Base-by-base conservation (phyloP, 2,888 invertebrate genomes). In the Doris montereyensis region DNA sequence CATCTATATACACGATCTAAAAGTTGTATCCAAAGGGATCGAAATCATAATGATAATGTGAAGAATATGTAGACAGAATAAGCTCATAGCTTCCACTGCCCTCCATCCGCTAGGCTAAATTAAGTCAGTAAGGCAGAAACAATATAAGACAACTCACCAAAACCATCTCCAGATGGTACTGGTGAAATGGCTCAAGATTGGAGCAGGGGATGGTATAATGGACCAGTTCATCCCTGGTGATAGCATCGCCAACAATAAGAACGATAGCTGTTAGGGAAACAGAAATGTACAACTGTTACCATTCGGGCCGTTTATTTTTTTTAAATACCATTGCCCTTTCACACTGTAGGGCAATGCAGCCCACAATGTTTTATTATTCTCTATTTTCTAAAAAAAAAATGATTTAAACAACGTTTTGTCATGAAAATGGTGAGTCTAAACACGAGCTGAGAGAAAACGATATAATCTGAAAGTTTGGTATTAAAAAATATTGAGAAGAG, bases 81-180 rank as follows among this genome's bases (percentile, higher is more conserved):
- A n/a, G n/a, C n/a, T n/a, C 34, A 41, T 71, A 35, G 72, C 77
- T 35, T 24, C 52, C 21, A 77, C 72, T 71, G 72, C 62, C n/a
- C n/a, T n/a, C n/a, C n/a, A n/a, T n/a, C n/a, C n/a, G n/a, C n/a
- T n/a, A n/a, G 57, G n/a, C n/a, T 57, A 13, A 57, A n/a, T 57
- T 57, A 57, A 57, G n/a, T 21, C 65, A 13, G 26, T 68, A 5
- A 26, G 8, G 8, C 21, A 30, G 32, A 41, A 41, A 41, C 52
- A 41, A 10, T 41, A 41, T 41, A 21, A n/a, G 62, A 26, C 10
- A 4, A 76, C 84, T 62, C 83, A 89, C 90, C 86, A 85, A 83
- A 75, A 87, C 86, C 58, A 90, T 82, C 77, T 90, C 89, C 78
- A 90, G 65, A 81, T 90, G 90, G 76, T 90, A 90, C 79, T 89